Base-by-base conservation (phyloP, 2,797 vertebrate species). In the Anniella stebbinsi region DNA sequence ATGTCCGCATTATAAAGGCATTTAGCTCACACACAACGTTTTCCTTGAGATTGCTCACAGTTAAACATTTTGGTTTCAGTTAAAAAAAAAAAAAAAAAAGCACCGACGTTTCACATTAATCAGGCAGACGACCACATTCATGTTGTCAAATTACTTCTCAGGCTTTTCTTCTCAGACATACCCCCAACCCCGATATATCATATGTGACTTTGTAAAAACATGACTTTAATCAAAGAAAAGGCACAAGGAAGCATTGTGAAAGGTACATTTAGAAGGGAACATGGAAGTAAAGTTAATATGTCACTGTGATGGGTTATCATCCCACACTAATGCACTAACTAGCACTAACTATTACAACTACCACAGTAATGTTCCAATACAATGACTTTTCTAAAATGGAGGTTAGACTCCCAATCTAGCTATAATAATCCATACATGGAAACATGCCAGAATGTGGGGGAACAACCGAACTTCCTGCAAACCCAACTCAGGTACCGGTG, bases 91-190 rank as follows among this genome's bases (percentile, higher is more conserved):
- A 45, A 45, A 45, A 45, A 45, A 45, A 45, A 45, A 45, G 45
- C 45, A 45, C 51, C 67, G n/a, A 15, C 73, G 48, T 57, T 90
- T 77, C 48, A 83, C 69, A 82, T 82, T 82, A 73, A 90, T 81
- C 70, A 82, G 54, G 41, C 78, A 66, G 41, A 51, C n/a, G 67
- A 51, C 45, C 25, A 38, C 76, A 76, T 67, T 54, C 66, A 30
- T 89, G 73, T 78, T 85, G 48, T 84, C 48, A 92, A 87, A 86
- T 87, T 90, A 76, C 72, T 45, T 86, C 70, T 86, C 51, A 38
- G 51, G 11, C 41, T 87, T 57, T 76, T 66, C 70, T 45, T 86
- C 70, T 86, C 54, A 38, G 51, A 6, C 41, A 86, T 57, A 66
- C 87, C 0, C 0, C 23, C 54, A 33, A 66, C 8, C 36, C 13